A percentile compares a stretch with the other conserved stretches of the same genome.
Conservation (phyloP, 2,888 invertebrate species). For the Caenorhabditis sp. region DNA sequence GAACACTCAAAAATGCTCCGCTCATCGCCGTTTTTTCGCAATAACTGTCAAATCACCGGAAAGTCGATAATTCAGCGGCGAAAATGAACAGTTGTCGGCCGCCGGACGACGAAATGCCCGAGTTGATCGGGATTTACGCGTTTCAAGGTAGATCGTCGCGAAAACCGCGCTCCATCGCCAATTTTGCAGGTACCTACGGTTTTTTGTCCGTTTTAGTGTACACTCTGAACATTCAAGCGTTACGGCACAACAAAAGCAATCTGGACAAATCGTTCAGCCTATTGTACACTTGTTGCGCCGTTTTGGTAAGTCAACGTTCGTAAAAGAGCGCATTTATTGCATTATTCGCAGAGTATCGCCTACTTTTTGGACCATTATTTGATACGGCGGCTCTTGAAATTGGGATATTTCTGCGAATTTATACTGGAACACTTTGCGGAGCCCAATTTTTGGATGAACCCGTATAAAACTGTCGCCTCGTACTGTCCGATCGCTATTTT, state of each 20-base stretch:
- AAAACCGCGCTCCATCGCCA: neutral
- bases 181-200: conserved; percentile 42
- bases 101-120: conserved; percentile 27
- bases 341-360: conserved; percentile 53
- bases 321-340: neutral
- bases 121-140: conserved; percentile 25
- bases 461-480: conserved; percentile 46
- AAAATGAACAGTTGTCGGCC: conserved; percentile 46
- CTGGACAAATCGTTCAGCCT: conserved; percentile 48
- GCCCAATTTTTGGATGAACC: conserved; percentile 52
- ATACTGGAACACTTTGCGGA: conserved; percentile 32
- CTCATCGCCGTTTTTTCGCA: neutral
- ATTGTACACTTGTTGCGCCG: conserved; percentile 41
- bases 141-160: conserved; percentile 28
- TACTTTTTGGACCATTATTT: conserved; percentile 55
- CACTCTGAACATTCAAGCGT: conserved; percentile 44
- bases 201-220: conserved; percentile 36
- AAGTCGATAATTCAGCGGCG: too few relatives aligned
- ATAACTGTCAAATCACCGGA: neutral
- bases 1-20: too few relatives aligned
- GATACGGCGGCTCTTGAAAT: conserved; percentile 49
- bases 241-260: conserved; percentile 28
- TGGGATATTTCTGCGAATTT: conserved; percentile 56
- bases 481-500: conserved; percentile 60
- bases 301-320: conserved; percentile 35